Evolutionary conservation across 2,888 invertebrate species (phyloP).

Genomic region (Ecdyonurus torrentis): DNA sequence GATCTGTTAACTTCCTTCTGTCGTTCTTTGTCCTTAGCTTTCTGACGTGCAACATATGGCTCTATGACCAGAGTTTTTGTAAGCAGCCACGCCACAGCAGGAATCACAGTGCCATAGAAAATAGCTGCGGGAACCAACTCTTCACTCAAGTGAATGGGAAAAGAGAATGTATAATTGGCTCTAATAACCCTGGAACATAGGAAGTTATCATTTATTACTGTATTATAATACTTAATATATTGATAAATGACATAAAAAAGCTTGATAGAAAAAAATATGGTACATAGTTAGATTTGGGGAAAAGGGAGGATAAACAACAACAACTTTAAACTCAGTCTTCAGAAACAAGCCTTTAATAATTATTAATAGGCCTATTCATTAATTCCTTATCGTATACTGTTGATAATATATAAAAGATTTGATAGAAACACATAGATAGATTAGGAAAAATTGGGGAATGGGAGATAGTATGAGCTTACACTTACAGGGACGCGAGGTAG

Average conservation of each 20-base stretch:
- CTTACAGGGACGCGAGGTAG: no score
- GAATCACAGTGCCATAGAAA: slow-evolving; percentile 85
- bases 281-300: no score
- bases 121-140: slow-evolving; percentile 77
- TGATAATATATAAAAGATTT: no score
- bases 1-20: slow-evolving; percentile 64
- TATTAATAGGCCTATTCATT: no score
- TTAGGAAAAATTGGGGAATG: no score
- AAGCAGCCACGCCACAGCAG: slow-evolving; percentile 60
- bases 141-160: slow-evolving; percentile 82
- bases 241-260: slow-evolving; percentile 5
- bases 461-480: no score
- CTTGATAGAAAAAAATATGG: slow-evolving; percentile 4
- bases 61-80: slow-evolving; percentile 74
- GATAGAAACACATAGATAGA: no score
- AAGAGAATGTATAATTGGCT: slow-evolving; percentile 72
- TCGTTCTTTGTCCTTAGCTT: slow-evolving; percentile 62
- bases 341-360: no score
- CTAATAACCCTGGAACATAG: slow-evolving; percentile 70
- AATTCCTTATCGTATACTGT: no score
- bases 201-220: slow-evolving; percentile 9
- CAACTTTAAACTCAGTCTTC: no score
- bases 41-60: slow-evolving; percentile 61
- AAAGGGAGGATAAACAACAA: no score
- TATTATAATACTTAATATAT: slow-evolving; percentile 8